Evolutionary conservation across 2,797 vertebrate species (phyloP), one percentile per base, ranked within the genome.

Genomic region (Glyptemys insculpta): DNA sequence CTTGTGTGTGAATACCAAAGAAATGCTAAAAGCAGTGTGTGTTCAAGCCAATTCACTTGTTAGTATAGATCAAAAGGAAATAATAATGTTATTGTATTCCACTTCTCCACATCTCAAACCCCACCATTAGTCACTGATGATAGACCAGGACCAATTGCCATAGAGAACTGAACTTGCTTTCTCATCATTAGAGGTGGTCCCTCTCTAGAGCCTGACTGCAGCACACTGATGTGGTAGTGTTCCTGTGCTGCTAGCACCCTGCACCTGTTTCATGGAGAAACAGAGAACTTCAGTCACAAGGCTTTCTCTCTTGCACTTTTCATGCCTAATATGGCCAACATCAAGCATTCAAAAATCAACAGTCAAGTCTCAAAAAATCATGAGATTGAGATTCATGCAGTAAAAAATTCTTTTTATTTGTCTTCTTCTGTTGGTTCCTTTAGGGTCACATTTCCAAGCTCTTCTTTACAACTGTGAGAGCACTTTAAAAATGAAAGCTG

Each of bases 341-440:
- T 3, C 54, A 81, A 44, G 27, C 54, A 29, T 86, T 91, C 54
- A 57, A 54, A 91, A 74, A 79, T n/a, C 56, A 86, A 11, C 29
- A 81, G 31, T 18, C 49, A 83, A 27, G 37, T 72, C 68, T 72
- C n/a, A 62, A 34, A 62, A 31, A 62, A 86, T 1, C 19, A 44
- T 34, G 54, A 29, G 8, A 8, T 25, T 89, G 49, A 5, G 8
- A 56, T 41, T 81, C 76, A 1, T 25, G 52, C 68, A 89, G 59
- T 76, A 41, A 76, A 29, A 47, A 4, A 47, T 31, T 47, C 15
- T 78, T 47, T 27, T 27, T 47, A 49, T 25, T 52, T 23, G 29
- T 86, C 83, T 83, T 31, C 90, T 85, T 29, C 2, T 85, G 74
- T 12, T 41, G n/a, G 6, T 87, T 84, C 11, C 50, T 88, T 80